Evolutionary conservation across 2,797 vertebrate species (phyloP).

Genomic region (Spea hammondii): DNA sequence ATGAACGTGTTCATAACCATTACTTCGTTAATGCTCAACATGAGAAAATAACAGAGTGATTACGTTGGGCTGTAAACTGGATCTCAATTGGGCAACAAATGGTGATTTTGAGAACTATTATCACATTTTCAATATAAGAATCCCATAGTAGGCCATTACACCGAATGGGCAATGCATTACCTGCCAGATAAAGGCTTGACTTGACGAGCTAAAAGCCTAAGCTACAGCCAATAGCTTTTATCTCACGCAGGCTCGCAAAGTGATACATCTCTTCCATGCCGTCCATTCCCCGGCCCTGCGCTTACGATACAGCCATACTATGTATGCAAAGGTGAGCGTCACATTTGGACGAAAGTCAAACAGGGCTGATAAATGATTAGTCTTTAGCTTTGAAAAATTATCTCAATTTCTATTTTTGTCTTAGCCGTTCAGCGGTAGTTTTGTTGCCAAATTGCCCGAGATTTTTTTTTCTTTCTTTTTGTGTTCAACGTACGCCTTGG

Average conservation of each 20-base stretch:
- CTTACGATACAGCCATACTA: slow-evolving; percentile 20
- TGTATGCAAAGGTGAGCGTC: slow-evolving; percentile 18
- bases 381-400: slow-evolving; percentile 29
- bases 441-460: slow-evolving; percentile 36
- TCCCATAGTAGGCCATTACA: slow-evolving; percentile 46
- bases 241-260: slow-evolving; percentile 39
- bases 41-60: slow-evolving; percentile 39
- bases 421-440: background rate
- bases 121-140: slow-evolving; percentile 50
- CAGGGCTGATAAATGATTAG: slow-evolving; percentile 24
- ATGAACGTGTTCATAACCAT: background rate
- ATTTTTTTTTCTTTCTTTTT: too few relatives aligned
- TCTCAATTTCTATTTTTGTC: slow-evolving; percentile 19
- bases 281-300: slow-evolving; percentile 13
- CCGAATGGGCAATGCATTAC: slow-evolving; percentile 49
- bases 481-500: background rate
- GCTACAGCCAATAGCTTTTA: slow-evolving; percentile 50
- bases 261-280: slow-evolving; percentile 32
- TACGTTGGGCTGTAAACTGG: slow-evolving; percentile 41
- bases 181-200: slow-evolving; percentile 48
- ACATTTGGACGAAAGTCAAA: slow-evolving; percentile 29
- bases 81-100: slow-evolving; percentile 45
- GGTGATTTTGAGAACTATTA: slow-evolving; percentile 48
- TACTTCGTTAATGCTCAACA: slow-evolving; percentile 35
- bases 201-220: slow-evolving; percentile 45